phyloP scores from a whole-genome alignment of 2,113 vertebrate genomes.

The Candoia aspera region DNA sequence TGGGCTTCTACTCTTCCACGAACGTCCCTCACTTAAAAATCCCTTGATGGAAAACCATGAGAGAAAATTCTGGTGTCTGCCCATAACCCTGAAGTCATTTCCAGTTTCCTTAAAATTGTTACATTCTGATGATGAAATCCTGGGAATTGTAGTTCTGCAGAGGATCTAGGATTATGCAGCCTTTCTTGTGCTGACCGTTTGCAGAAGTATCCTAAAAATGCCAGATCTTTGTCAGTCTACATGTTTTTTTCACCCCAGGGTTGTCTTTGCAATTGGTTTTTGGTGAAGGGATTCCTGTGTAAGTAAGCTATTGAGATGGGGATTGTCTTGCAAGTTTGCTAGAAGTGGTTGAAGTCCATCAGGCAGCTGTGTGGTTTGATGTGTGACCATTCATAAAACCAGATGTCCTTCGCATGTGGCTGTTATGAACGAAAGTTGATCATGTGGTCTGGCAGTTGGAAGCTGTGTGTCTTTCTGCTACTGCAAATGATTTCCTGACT shows the following conservation, averaged over 20 bases:
- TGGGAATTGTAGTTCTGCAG: background rate
- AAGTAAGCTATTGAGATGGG: background rate
- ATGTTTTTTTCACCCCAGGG: background rate
- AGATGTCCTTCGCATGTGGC: background rate
- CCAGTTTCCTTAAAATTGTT: background rate
- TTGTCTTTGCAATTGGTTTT: background rate
- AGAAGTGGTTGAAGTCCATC: background rate
- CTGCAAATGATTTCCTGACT: slow-evolving; percentile 43
- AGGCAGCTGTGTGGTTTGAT: background rate
- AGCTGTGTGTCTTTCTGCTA: background rate
- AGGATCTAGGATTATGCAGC: background rate
- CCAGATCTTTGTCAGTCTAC: background rate
- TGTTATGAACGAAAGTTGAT: background rate
- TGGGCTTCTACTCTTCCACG: background rate
- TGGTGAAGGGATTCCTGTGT: background rate
- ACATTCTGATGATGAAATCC: background rate
- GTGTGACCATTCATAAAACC: background rate
- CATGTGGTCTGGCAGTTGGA: background rate
- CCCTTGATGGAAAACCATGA: background rate
- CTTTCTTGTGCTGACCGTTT: no score
- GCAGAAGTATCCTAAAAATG: background rate
- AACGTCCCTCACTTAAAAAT: background rate
- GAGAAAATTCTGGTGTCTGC: background rate
- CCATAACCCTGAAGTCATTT: background rate
- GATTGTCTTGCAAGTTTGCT: background rate